Percentiles rank a stretch among this genome's conserved stretches.
phyloP scores from a whole-genome alignment of 2,888 invertebrate species.

The Drosophila conformis region DNA sequence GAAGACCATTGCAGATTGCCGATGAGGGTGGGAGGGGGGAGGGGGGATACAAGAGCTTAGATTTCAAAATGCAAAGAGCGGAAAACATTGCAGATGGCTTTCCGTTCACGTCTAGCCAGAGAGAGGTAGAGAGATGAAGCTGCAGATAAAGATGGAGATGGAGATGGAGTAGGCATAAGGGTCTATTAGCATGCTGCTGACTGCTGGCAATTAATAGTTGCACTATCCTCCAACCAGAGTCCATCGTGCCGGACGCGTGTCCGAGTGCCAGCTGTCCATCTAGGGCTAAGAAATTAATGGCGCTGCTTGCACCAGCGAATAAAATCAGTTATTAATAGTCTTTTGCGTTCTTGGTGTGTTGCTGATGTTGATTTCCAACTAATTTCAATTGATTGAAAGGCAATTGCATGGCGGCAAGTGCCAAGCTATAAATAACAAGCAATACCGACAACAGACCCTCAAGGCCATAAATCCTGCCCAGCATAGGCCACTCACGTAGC shows the following conservation, averaged over 20 bases:
- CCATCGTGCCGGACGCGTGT: slow-evolving; percentile 36
- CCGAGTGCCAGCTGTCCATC: slow-evolving; percentile 60
- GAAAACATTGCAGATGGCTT: slow-evolving; percentile 70
- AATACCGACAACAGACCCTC: neutral
- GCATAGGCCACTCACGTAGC: slow-evolving; percentile 44
- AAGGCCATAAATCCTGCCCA: slow-evolving; percentile 40
- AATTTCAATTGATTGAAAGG: slow-evolving; percentile 73
- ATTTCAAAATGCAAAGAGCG: slow-evolving; percentile 77
- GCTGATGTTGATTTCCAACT: slow-evolving; percentile 52
- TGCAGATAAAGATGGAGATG: neutral
- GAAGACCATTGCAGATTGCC: slow-evolving; percentile 1
- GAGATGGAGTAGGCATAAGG: slow-evolving; percentile 30
- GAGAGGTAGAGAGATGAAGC: neutral
- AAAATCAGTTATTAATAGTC: slow-evolving; percentile 74
- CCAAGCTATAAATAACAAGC: slow-evolving; percentile 59
- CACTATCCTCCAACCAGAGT: neutral
- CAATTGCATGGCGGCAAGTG: slow-evolving; percentile 55
- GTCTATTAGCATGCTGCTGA: slow-evolving; percentile 73
- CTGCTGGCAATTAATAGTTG: slow-evolving; percentile 68
- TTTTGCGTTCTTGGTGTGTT: slow-evolving; percentile 1
- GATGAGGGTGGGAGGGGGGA: neutral
- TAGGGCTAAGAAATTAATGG: slow-evolving; percentile 63
- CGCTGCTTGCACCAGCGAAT: slow-evolving; percentile 45
- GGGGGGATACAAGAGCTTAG: slow-evolving; percentile 52
- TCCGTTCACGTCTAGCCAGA: slow-evolving; percentile 35